Conservation (phyloP, 2,888 invertebrate species). For the Lepidochitona cinerea region DNA sequence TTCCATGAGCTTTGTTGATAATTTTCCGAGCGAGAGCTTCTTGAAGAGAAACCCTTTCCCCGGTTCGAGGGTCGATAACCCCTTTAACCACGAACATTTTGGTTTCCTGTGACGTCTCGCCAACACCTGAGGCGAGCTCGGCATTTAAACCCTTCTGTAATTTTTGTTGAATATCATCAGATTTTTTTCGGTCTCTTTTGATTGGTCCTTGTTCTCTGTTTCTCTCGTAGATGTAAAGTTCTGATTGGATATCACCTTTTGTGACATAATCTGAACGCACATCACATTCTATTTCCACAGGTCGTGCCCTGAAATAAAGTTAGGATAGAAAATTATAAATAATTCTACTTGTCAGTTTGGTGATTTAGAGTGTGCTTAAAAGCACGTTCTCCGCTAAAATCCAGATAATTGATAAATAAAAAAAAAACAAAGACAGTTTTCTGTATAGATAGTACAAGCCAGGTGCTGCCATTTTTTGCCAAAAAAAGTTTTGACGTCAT, state of each 20-base stretch:
- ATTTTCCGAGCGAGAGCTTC: conserved; percentile 63
- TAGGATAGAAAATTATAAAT: too few relatives aligned
- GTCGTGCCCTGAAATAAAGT: conserved; percentile 46
- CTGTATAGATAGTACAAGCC: too few relatives aligned
- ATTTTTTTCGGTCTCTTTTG: background rate
- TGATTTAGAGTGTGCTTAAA: too few relatives aligned
- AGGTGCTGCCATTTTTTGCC: too few relatives aligned
- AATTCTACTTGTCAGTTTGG: too few relatives aligned
- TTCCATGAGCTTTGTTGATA: conserved; percentile 59
- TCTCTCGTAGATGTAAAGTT: conserved; percentile 59
- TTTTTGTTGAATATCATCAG: background rate
- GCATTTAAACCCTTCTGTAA: background rate
- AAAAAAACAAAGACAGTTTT: background rate
- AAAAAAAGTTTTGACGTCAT: too few relatives aligned
- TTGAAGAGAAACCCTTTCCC: conserved; percentile 57
- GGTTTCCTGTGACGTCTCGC: conserved; percentile 36
- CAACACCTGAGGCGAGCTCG: background rate
- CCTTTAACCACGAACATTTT: conserved; percentile 58
- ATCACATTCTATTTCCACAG: conserved; percentile 48
- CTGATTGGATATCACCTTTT: conserved; percentile 39
- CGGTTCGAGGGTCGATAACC: conserved; percentile 61
- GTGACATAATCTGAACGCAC: conserved; percentile 46
- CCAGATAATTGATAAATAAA: background rate
- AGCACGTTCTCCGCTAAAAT: too few relatives aligned
- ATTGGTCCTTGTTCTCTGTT: conserved; percentile 4